Evolutionary conservation across 2,113 vertebrate genomes (phyloP), one percentile per base, ranked within the genome.

Genomic region (Coptodon rendalli): DNA sequence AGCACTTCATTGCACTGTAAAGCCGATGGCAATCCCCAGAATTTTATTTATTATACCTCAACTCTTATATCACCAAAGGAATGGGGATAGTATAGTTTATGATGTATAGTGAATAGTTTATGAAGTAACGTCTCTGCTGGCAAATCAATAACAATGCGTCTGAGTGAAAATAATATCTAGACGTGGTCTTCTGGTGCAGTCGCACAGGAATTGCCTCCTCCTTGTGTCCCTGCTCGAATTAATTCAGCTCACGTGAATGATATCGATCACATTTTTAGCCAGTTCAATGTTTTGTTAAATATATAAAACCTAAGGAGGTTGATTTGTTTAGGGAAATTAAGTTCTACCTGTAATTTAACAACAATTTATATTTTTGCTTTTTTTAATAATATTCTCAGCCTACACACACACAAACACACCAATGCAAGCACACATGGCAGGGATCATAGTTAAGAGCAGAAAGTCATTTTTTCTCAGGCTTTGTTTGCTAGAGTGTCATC

Each of bases 181-280:
- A 31, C 87, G 29, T 82, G 63, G 27, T 59, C 45, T 78, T 63
- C 10, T 83, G 45, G 16, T 11, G 50, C 8, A 59, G 71, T 36
- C 27, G 53, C 34, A 82, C 2, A 16, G 61, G 52, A 87, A 19
- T 9, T 43, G 76, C 52, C 83, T 84, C 83, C 52, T 50, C 22
- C 61, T 50, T 36, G 68, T 45, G 52, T 50, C 48, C 4, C 52
- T 80, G 66, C 2, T 73, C 2, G 6, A 52, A 71, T 85, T 81
- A 83, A 86, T 89, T 91, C 59, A 52, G 24, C n/a, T 80, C 80
- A 68, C 24, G 22, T 85, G 34, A 59, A 68, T 61, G 8, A 48
- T 87, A 93, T 87, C 31, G 87, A 93, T 29, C 40, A 29, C 22
- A 73, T 48, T 91, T 93, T 86, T 13, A 40, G 38, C 61, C 10